Percentiles rank a stretch among this genome's conserved stretches.
Evolutionary conservation across 2,113 vertebrate species (phyloP).

Genomic region (Balaeniceps rex): DNA sequence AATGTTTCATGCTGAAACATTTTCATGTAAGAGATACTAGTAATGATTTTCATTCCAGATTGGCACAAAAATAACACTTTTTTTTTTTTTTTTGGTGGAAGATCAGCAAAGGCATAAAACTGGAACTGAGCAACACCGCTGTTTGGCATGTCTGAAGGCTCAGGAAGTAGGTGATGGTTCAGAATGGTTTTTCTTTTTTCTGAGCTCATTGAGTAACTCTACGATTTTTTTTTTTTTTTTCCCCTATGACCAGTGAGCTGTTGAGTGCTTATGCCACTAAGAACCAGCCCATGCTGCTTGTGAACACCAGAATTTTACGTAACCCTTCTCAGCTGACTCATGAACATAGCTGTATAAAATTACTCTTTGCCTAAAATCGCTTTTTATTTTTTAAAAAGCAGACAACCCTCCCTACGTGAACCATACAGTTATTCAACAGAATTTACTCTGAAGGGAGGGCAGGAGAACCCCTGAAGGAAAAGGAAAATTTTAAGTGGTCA

Average conservation of each 20-base stretch:
- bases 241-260: background rate
- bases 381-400: background rate
- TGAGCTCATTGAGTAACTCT: background rate
- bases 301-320: background rate
- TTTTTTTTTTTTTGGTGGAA: background rate
- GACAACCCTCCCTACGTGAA: background rate
- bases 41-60: background rate
- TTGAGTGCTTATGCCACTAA: background rate
- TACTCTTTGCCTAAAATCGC: background rate
- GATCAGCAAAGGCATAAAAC: background rate
- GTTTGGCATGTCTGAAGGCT: background rate
- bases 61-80: background rate
- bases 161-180: background rate
- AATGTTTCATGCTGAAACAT: background rate
- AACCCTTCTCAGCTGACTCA: background rate
- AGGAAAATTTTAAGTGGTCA: background rate
- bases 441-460: background rate
- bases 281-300: background rate
- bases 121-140: background rate
- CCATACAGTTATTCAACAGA: background rate
- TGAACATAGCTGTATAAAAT: background rate
- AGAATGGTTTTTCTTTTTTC: background rate
- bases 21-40: background rate
- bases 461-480: background rate
- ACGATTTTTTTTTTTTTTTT: fast-evolving